Evolutionary conservation across 2,797 vertebrate genomes (phyloP).

Genomic region (Falco cherrug): DNA sequence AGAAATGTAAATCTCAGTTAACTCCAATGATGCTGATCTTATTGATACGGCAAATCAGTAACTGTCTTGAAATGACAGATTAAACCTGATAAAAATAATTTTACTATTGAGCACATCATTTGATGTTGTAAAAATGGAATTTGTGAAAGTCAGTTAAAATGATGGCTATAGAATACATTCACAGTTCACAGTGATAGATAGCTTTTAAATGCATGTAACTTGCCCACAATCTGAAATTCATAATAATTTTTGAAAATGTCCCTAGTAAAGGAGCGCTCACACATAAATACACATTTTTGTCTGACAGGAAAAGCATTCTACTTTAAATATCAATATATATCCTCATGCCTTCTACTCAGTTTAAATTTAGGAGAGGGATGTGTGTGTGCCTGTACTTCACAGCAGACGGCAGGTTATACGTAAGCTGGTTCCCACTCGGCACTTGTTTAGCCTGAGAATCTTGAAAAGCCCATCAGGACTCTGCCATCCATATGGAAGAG

Average conservation of each 20-base stretch:
- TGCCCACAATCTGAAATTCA: not conserved
- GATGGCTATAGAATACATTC: not conserved
- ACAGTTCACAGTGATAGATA: not conserved
- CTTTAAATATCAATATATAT: not conserved
- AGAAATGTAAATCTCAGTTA: not conserved
- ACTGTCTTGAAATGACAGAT: constrained; percentile 14
- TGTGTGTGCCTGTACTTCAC: not conserved
- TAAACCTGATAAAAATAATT: constrained; percentile 47
- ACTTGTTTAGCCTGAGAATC: not conserved
- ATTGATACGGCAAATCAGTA: not conserved
- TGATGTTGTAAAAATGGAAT: constrained; percentile 22
- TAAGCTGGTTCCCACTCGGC: not conserved
- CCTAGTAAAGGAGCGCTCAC: not conserved
- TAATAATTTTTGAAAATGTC: not conserved
- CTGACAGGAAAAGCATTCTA: not conserved
- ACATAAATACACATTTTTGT: not conserved
- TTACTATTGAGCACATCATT: constrained; percentile 18
- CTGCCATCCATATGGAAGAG: not conserved
- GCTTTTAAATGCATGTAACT: not conserved
- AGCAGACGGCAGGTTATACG: not conserved
- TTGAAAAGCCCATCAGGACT: not conserved
- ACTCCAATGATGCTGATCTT: not conserved
- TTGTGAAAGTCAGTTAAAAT: not conserved
- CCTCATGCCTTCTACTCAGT: not conserved
- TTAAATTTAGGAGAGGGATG: not conserved